These are phyloP conservation scores for Mactromeris polynyma DNA, from an alignment of 2,888 invertebrate genomes.

Conservation along the genomic window DNA sequence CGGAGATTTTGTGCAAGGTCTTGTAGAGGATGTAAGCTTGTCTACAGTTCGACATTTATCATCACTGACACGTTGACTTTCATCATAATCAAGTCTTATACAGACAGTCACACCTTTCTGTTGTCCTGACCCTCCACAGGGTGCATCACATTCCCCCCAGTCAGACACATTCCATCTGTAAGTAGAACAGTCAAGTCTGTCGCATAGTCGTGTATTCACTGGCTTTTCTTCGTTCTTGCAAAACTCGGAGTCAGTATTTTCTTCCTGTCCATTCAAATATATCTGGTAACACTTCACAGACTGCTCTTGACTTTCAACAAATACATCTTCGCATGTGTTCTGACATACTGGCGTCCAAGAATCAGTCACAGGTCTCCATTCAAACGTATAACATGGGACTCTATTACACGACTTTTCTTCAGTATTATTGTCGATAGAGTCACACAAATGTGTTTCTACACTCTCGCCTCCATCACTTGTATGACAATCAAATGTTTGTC, in stretches of 20 bases:
- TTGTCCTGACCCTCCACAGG: constrained; percentile 72
- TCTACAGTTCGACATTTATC: constrained; percentile 20
- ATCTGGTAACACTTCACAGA: constrained; percentile 46
- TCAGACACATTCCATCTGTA: constrained; percentile 74
- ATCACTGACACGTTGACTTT: constrained; percentile 16
- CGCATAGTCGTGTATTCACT: constrained; percentile 33
- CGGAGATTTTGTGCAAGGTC: constrained; percentile 43
- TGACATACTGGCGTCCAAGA: constrained; percentile 59
- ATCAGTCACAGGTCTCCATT: constrained; percentile 38
- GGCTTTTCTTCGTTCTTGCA: constrained; percentile 40
- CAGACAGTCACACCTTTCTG: constrained; percentile 46
- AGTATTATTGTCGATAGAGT: constrained; percentile 2
- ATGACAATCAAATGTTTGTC: constrained; percentile 45
- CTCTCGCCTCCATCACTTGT: constrained; percentile 15
- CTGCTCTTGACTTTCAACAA: constrained; percentile 36
- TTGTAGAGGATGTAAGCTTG: constrained; percentile 19
- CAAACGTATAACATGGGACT: constrained; percentile 48
- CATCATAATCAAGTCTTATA: constrained; percentile 16
- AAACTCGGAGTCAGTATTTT: constrained; percentile 44
- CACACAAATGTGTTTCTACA: constrained; percentile 48
- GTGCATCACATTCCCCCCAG: constrained; percentile 73
- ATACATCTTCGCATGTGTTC: constrained; percentile 31
- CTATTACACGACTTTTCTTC: constrained; percentile 57
- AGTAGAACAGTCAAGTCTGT: constrained; percentile 31
- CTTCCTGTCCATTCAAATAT: constrained; percentile 36